Percentiles rank a stretch among this genome's conserved stretches.
These are phyloP conservation scores for Tenthredo livida DNA, from an alignment of 2,888 invertebrate genomes.

Conservation along the genomic window DNA sequence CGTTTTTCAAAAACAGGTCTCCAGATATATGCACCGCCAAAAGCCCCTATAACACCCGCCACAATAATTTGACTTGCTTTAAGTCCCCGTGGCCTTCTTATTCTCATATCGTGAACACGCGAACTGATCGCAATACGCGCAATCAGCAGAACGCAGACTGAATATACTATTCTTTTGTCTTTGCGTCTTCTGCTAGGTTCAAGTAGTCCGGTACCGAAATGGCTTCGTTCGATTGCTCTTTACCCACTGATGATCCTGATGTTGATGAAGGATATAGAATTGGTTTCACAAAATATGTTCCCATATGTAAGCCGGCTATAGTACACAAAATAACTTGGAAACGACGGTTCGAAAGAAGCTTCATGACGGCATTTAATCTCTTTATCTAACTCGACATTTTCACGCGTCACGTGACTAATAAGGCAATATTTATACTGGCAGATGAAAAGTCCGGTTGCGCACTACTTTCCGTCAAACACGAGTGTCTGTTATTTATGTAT, in stretches of 20 bases:
- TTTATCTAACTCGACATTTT: constrained; percentile 1
- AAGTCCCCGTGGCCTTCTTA: constrained; percentile 77
- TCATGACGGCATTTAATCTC: constrained; percentile 7
- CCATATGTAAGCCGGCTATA: constrained; percentile 23
- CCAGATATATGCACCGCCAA: constrained; percentile 80
- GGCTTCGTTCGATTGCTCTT: neutral
- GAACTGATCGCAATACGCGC: neutral
- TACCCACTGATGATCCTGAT: neutral
- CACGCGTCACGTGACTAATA: neutral
- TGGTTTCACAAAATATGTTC: constrained; percentile 19
- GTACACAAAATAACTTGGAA: constrained; percentile 36
- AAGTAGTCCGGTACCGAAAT: constrained; percentile 19
- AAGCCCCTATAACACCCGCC: constrained; percentile 77
- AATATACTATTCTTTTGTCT: neutral
- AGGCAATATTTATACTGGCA: neutral
- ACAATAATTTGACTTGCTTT: constrained; percentile 77
- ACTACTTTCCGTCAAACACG: constrained; percentile 11
- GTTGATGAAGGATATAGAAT: neutral
- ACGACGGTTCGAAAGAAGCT: constrained; percentile 15
- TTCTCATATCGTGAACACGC: constrained; percentile 73
- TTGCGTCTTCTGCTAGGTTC: constrained; percentile 15
- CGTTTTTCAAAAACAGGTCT: constrained; percentile 75
- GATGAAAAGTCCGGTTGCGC: neutral
- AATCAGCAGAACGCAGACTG: neutral
- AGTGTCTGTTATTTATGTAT: neutral